Evolutionary conservation across 2,888 invertebrate genomes (phyloP).

Genomic region (Thalpophila matura): DNA sequence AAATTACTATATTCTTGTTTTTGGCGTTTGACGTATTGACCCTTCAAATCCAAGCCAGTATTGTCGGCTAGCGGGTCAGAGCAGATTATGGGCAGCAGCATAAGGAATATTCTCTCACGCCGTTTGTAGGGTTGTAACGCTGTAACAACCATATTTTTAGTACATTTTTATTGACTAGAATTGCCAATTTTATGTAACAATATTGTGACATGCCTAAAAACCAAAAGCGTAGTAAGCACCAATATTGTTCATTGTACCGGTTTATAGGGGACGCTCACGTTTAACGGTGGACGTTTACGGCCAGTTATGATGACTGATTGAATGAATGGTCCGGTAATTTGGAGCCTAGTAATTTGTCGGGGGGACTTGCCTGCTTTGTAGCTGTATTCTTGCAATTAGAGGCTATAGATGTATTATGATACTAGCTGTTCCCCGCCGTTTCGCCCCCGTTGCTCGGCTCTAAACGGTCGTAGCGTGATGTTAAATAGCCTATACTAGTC

Average conservation of each 20-base stretch:
- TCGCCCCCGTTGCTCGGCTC: too few species aligned
- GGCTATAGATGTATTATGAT: not conserved
- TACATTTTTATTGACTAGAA: not conserved
- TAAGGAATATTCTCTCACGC: not conserved
- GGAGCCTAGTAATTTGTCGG: not conserved
- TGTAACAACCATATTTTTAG: not conserved
- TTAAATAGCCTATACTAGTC: too few species aligned
- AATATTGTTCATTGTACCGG: conserved; percentile 36
- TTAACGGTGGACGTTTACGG: conserved; percentile 38
- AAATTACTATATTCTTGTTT: too few species aligned
- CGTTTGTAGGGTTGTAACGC: not conserved
- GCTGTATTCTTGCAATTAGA: not conserved
- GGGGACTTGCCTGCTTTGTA: not conserved
- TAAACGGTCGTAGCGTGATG: too few species aligned
- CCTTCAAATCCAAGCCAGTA: too few species aligned
- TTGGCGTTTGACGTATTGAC: too few species aligned
- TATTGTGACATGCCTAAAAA: not conserved
- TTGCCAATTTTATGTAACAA: not conserved
- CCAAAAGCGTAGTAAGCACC: conserved; percentile 13
- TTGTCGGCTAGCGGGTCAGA: too few species aligned
- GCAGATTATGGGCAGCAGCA: too few species aligned
- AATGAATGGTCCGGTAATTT: conserved; percentile 26
- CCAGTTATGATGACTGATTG: conserved; percentile 53
- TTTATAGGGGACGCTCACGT: conserved; percentile 36
- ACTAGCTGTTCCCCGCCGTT: too few species aligned